Conservation (phyloP, 2,797 vertebrate genomes). For the Pseudocheirus occidentalis region DNA sequence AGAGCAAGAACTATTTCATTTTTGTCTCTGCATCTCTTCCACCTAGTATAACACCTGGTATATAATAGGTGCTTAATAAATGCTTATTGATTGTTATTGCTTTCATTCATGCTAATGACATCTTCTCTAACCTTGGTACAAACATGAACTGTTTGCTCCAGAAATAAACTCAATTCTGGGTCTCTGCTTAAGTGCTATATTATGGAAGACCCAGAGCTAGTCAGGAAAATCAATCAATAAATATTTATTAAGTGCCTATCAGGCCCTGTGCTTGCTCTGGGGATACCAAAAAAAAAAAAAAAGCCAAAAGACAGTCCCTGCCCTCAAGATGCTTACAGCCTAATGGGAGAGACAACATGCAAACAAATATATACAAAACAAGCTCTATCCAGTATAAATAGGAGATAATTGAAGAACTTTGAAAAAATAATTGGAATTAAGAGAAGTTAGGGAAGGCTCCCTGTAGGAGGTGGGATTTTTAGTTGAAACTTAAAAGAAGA, state of each 20-base stretch:
- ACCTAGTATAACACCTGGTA: background rate
- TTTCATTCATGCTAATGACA: background rate
- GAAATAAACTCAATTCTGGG: background rate
- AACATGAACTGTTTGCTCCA: background rate
- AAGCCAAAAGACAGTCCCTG: background rate
- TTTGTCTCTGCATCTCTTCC: background rate
- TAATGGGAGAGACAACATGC: background rate
- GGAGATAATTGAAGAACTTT: background rate
- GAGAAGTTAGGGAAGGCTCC: background rate
- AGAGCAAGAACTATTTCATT: background rate
- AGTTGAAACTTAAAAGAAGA: background rate
- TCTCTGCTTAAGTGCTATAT: background rate
- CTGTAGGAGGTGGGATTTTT: background rate
- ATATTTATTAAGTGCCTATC: background rate
- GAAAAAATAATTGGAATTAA: background rate
- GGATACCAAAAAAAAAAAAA: too few species aligned
- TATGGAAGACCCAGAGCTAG: background rate
- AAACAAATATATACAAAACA: too few species aligned
- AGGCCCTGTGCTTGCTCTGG: too few species aligned
- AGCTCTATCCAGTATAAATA: too few species aligned
- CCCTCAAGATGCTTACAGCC: background rate
- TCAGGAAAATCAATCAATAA: background rate
- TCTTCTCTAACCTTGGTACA: background rate
- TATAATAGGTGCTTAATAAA: background rate
- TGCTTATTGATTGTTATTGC: background rate